Evolutionary conservation across 1,140 invertebrate species (phyloP).

Genomic region (Battus philenor): DNA sequence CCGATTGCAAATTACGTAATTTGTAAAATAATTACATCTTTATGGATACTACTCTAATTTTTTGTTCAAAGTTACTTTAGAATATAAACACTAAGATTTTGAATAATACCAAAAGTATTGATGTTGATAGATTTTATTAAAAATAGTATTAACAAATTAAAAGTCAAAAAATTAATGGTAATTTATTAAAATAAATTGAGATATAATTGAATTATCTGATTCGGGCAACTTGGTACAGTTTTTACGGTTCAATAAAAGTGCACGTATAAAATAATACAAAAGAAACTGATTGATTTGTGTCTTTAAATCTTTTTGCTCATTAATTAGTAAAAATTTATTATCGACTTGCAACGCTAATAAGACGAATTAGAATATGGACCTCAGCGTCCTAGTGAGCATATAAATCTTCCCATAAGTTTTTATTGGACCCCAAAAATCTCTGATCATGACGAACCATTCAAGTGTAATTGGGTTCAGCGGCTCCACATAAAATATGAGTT

Average conservation of each 20-base stretch:
- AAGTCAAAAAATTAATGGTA: too few species aligned
- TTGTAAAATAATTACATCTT: too few species aligned
- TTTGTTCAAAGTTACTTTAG: too few species aligned
- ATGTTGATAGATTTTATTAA: too few species aligned
- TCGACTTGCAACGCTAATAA: constrained; percentile 56
- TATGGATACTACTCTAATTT: too few species aligned
- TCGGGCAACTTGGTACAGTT: too few species aligned
- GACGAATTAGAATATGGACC: constrained; percentile 51
- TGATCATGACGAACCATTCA: constrained; percentile 73
- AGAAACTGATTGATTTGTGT: constrained; percentile 10
- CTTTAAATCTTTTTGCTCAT: constrained; percentile 24
- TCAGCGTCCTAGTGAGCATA: constrained; percentile 43
- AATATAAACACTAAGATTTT: too few species aligned
- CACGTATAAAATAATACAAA: constrained; percentile 7
- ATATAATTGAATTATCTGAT: too few species aligned
- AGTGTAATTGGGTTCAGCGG: constrained; percentile 70
- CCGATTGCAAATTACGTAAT: too few species aligned
- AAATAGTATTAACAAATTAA: too few species aligned
- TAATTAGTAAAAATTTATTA: constrained; percentile 57
- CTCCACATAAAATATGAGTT: constrained; percentile 71
- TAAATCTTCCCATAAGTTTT: constrained; percentile 65
- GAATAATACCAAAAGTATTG: too few species aligned
- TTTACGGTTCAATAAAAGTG: constrained; percentile 14
- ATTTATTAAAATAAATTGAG: too few species aligned
- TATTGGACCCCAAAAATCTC: constrained; percentile 64